phyloP scores from a whole-genome alignment of 2,797 vertebrate species.

The Falco naumanni region DNA sequence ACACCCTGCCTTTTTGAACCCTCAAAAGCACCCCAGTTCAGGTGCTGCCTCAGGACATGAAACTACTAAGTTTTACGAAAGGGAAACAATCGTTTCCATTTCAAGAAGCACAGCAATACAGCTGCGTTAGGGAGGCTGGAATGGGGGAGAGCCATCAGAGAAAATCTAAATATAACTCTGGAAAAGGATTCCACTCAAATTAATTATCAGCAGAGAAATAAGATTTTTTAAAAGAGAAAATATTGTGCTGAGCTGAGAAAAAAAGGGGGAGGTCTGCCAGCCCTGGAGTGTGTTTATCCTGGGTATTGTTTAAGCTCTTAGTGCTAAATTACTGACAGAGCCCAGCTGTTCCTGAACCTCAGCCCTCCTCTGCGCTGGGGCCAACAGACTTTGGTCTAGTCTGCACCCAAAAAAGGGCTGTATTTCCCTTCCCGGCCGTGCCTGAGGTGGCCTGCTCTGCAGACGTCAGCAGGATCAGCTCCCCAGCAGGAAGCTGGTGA shows the following conservation, averaged over 20 bases:
- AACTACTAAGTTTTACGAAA: background rate
- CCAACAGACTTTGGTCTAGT: background rate
- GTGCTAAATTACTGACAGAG: background rate
- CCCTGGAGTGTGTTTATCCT: background rate
- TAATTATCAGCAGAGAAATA: background rate
- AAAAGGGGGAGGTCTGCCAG: conserved; percentile 32
- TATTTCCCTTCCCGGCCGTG: conserved; percentile 37
- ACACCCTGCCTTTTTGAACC: background rate
- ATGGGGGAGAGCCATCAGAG: background rate
- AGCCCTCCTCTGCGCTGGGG: background rate
- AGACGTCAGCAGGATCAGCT: conserved; percentile 64
- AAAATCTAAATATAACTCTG: background rate
- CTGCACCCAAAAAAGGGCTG: conserved; percentile 70
- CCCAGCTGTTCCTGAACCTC: background rate
- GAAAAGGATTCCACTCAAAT: background rate
- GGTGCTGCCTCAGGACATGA: background rate
- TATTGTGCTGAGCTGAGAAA: conserved; percentile 10
- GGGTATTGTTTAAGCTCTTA: background rate
- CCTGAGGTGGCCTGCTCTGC: conserved; percentile 47
- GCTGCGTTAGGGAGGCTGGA: background rate
- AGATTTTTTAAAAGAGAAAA: background rate
- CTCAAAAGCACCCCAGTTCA: background rate
- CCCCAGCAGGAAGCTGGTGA: background rate
- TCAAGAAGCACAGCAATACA: background rate
- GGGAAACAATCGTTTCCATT: background rate